Base-by-base conservation (phyloP, 2,888 invertebrate genomes). In the Lypha dubia region DNA sequence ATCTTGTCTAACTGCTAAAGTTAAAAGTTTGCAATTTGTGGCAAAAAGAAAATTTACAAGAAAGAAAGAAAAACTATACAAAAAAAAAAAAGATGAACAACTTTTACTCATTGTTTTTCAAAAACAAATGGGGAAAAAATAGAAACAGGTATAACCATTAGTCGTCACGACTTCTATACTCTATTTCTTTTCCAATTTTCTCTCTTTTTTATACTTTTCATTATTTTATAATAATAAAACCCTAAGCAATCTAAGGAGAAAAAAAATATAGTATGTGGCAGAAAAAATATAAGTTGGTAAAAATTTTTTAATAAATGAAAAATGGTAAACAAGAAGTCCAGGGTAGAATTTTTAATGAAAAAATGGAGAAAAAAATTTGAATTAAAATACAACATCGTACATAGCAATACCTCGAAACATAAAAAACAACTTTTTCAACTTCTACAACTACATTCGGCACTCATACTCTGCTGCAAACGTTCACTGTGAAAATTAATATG, bases 1-100 rank as follows among this genome's bases (percentile, higher is more conserved):
- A 90, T 89, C 89, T 90, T 89, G 89, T 88, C 89, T 87, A 88
- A 87, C 87, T 87, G 86, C 87, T 87, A 85, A 86, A 86, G 85
- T 86, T 86, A 83, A 88, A 88, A 88, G 86, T 88, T 89, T 88
- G 83, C 79, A 83, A 83, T 86, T 86, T 86, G 87, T 62, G 85
- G 86, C 77, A 82, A 85, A 65, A 60, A 46, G 70, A 77, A 84
- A 53, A 13, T 79, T 38, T 70, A 53, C 20, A 62, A 58, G 44
- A 44, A 44, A 58, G 44, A 44, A 44, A 71, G 38, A 51, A 73
- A 70, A 79, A 79, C 63, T 56, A 65, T 62, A n/a, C 24, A 60
- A 56, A 75, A 35, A 51, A 70, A 51, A 49, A 49, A 63, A 63
- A 49, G 24, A 56, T 35, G 53, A 63, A 35, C 41, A 79, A 79